Conservation (phyloP, 2,797 vertebrate species). For the Hyperoplus immaculatus region DNA sequence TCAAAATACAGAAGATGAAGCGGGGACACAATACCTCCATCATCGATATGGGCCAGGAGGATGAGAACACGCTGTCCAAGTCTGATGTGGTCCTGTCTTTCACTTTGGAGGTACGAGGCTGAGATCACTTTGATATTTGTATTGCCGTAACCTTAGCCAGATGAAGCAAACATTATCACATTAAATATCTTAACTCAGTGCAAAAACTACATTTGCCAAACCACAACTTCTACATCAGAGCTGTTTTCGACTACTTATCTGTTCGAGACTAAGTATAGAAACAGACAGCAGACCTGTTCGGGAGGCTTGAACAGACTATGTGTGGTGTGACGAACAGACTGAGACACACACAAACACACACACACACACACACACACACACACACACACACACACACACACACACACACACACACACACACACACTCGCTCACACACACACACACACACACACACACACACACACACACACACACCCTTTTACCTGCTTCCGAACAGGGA, state of each 20-base stretch:
- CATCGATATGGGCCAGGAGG: constrained; percentile 99
- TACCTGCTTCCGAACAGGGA: constrained; percentile 67
- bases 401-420: constrained; percentile 16
- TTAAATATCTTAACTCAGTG: constrained; percentile 19
- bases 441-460: constrained; percentile 28
- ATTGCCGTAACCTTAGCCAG: constrained; percentile 19
- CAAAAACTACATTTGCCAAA: constrained; percentile 25
- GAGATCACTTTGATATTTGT: neutral
- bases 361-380: constrained; percentile 17
- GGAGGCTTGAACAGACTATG: constrained; percentile 57
- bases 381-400: constrained; percentile 9
- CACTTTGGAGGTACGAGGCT: constrained; percentile 91
- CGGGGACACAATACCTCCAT: constrained; percentile 98
- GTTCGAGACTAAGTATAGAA: constrained; percentile 70
- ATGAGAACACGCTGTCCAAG: constrained; percentile 99
- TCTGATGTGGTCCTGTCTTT: constrained; percentile 97
- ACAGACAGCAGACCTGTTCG: constrained; percentile 64
- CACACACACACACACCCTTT: constrained; percentile 40
- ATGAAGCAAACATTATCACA: neutral
- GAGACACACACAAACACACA: constrained; percentile 28
- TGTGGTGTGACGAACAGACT: constrained; percentile 58
- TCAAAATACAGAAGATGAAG: constrained; percentile 98
- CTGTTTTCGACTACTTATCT: constrained; percentile 41
- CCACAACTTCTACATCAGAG: constrained; percentile 44
- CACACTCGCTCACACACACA: constrained; percentile 32